Evolutionary conservation across 2,888 invertebrate species (phyloP), one percentile per base, ranked within the genome.

Genomic region (Limnephilus lunatus): DNA sequence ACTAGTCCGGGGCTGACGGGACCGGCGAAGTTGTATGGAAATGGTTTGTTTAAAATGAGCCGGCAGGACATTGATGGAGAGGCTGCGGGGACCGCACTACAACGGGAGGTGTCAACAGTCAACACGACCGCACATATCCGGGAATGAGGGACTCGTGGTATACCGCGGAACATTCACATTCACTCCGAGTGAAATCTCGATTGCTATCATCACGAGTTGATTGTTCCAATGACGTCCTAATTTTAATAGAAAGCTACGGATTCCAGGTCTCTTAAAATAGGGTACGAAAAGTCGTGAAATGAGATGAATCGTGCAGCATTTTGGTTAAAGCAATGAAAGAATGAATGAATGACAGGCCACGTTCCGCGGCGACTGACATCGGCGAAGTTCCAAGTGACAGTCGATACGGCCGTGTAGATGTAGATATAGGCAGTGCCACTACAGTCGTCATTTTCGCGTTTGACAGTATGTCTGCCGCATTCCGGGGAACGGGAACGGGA

Each of bases 381-480:
- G 85, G 35, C 44, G 85, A 68, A 85, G 85, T 39, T 85, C 85
- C 85, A 32, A 32, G 82, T 83, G 82, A 83, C 82, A 83, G 30
- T 83, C 82, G 82, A 83, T 83, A 83, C 31, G 82, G 30, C 85
- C 85, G n/a, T n/a, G 85, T 25, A 19, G 15, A 1, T 19, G 53
- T 68, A 68, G 25, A 25, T 68, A 68, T 68, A 68, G 53, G 53
- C 25, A n/a, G 9, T 68, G 68, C 68, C 68, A 68, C 85, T 25
- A 39, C 39, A 32, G 30, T 53, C 88, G 88, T 88, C 88, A 88
- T 88, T 31, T 86, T 88, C 31, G 53, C 68, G 88, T 53, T 53
- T 88, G 88, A 88, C 88, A 88, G 31, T 48, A 31, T 88, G 88
- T 88, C 88, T 85, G 88, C 44, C 86, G 88, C 31, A 68, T 48